Evolutionary conservation across 2,113 vertebrate species (phyloP).

Genomic region (Agelaius phoeniceus): DNA sequence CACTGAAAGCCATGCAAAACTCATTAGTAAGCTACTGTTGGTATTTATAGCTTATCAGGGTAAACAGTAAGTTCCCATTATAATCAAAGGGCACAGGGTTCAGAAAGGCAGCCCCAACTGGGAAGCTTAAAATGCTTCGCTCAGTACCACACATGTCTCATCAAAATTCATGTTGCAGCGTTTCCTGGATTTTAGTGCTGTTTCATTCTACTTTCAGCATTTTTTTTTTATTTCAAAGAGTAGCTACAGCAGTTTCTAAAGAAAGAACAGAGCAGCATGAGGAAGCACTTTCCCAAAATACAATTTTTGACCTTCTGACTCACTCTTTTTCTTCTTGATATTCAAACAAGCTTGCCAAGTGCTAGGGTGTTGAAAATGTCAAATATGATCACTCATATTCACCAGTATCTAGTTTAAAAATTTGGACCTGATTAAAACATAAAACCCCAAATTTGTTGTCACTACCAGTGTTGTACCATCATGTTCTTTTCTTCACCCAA

Average conservation of each 20-base stretch:
- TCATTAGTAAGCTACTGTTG: neutral
- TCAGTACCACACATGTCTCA: neutral
- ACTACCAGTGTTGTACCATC: neutral
- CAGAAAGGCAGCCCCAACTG: neutral
- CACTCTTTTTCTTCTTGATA: neutral
- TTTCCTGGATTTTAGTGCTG: slow-evolving; percentile 12
- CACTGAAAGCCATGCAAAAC: neutral
- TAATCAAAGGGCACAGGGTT: neutral
- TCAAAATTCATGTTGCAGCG: neutral
- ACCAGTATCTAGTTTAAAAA: neutral
- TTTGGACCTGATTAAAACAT: neutral
- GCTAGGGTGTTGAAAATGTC: neutral
- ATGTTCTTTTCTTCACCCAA: neutral
- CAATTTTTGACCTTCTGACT: neutral
- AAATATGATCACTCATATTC: neutral
- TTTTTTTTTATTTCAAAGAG: neutral
- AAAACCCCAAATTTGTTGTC: neutral
- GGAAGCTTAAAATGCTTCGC: neutral
- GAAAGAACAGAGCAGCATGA: neutral
- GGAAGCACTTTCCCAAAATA: neutral
- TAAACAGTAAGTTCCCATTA: neutral
- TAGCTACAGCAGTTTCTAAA: slow-evolving; percentile 17
- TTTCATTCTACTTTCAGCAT: neutral
- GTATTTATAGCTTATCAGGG: neutral
- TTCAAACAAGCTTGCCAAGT: neutral